Evolutionary conservation across 2,113 vertebrate genomes (phyloP), one percentile per base, ranked within the genome.

Genomic region (Uria aalge): DNA sequence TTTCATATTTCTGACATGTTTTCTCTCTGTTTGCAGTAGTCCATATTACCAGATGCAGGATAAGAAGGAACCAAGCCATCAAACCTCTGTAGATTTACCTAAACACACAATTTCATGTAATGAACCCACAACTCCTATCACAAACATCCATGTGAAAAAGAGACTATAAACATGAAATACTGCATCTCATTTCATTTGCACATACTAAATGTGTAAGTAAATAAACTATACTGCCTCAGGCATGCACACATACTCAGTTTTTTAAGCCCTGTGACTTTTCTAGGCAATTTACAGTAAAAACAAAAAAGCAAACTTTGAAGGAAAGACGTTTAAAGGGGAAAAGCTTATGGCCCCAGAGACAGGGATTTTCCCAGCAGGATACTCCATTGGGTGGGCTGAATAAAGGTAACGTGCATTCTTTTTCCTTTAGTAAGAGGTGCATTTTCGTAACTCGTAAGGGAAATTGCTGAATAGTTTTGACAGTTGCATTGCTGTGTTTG

Each of bases 351-450:
- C 20, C 45, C 18, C 29, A 79, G 26, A 90, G 66, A 79, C 14
- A 38, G 59, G 69, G 78, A 83, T 92, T 97, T 94, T 91, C 73
- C 43, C 88, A 63, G 78, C 67, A 92, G 74, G 93, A 47, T 63
- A 13, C 34, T 91, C 38, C 0, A 0, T 53, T 92, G 88, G 47
- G 59, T 96, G 40, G 91, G 68, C 48, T 84, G 57, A 93, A 75
- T 67, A 63, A 76, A 75, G 45, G 82, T 95, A 95, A 50, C 30
- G 27, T 21, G 36, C 88, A 64, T 93, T 90, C 53, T 95, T 94
- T 76, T 79, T n/a, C 50, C 69, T 77, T 96, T 62, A 93, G 18
- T 55, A 76, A 69, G 62, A 83, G 50, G 16, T 56, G 26, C 9
- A 11, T 18, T 92, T 90, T 86, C 0, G 4, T 77, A 64, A 68